These are phyloP conservation scores for Athalia rosae DNA, from an alignment of 2,888 invertebrate genomes.

Conservation along the genomic window DNA sequence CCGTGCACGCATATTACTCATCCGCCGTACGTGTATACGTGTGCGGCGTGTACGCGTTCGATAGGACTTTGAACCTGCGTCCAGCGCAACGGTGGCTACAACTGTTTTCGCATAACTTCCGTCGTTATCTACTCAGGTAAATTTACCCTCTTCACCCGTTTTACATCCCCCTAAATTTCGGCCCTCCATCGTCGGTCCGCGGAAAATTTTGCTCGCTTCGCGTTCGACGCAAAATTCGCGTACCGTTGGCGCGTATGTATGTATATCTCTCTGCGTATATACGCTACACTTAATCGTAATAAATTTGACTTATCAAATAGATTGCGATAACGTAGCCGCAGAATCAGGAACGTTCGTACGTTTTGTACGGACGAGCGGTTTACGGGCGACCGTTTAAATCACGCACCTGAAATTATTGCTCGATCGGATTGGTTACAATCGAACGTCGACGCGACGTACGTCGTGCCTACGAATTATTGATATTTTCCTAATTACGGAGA, in stretches of 20 bases:
- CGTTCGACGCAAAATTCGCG: background rate
- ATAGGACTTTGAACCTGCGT: too few relatives aligned
- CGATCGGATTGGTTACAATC: constrained; percentile 35
- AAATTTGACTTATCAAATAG: constrained; percentile 35
- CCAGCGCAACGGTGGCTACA: background rate
- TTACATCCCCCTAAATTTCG: background rate
- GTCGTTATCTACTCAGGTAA: constrained; percentile 25
- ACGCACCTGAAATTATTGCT: constrained; percentile 31
- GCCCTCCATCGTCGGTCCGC: too few relatives aligned
- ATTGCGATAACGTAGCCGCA: background rate
- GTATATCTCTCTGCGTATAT: too few relatives aligned
- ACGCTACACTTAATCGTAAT: constrained; percentile 30
- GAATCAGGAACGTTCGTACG: too few relatives aligned
- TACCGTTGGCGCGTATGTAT: background rate
- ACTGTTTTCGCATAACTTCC: constrained; percentile 40
- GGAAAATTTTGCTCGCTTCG: background rate
- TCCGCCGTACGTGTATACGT: too few relatives aligned
- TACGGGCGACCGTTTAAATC: background rate
- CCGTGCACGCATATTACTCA: background rate
- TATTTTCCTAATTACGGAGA: too few relatives aligned
- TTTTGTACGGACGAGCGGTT: background rate
- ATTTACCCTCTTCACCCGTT: background rate
- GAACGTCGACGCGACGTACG: background rate
- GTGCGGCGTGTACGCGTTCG: too few relatives aligned
- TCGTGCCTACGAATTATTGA: too few relatives aligned